phyloP scores from a whole-genome alignment of 2,797 vertebrate species.

The Cossypha dichroa region DNA sequence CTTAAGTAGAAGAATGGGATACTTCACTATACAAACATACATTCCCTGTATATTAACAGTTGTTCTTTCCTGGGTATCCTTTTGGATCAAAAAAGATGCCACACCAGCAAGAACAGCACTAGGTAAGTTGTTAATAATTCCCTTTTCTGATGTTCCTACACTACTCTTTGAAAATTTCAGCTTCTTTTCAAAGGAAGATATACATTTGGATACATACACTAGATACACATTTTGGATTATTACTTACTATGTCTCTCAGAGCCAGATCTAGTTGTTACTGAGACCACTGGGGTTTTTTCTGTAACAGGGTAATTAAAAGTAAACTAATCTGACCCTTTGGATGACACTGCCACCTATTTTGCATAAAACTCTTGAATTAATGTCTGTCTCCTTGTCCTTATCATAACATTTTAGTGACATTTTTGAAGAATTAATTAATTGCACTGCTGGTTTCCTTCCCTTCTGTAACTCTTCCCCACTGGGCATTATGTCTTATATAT shows the following conservation, averaged over 20 bases:
- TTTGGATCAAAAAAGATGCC: constrained; percentile 98
- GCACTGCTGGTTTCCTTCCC: neutral
- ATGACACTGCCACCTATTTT: neutral
- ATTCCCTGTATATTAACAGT: constrained; percentile 97
- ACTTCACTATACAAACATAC: constrained; percentile 98
- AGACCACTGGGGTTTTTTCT: neutral
- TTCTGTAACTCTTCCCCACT: neutral
- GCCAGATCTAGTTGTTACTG: neutral
- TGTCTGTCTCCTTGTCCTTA: neutral
- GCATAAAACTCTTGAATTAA: constrained; percentile 1
- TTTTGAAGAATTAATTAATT: constrained; percentile 17
- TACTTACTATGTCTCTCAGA: neutral
- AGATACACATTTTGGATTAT: neutral
- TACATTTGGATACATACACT: too few species aligned
- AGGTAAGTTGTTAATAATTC: constrained; percentile 76
- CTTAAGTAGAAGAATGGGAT: constrained; percentile 94
- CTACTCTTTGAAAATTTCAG: neutral
- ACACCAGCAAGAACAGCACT: constrained; percentile 94
- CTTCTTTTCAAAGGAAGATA: neutral
- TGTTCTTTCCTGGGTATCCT: constrained; percentile 96
- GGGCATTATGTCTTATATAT: neutral
- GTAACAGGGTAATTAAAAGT: neutral
- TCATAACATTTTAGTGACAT: constrained; percentile 5
- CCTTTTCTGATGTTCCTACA: neutral
- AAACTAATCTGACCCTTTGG: neutral